Evolutionary conservation across 2,113 vertebrate genomes (phyloP), one percentile per base, ranked within the genome.

Genomic region (Microcebus griseorufus): DNA sequence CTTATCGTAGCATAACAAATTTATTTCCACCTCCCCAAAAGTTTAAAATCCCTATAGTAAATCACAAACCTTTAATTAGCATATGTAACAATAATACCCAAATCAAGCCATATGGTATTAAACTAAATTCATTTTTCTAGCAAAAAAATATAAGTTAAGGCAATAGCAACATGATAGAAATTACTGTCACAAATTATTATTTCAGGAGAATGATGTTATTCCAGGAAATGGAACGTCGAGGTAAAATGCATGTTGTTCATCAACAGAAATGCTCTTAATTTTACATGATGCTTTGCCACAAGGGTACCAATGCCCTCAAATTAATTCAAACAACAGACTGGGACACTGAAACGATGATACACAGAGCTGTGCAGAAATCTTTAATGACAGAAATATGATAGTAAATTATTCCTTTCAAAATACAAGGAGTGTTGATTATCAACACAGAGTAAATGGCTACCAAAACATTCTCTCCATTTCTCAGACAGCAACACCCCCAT

Each of bases 401-500:
- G 67, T 92, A 92, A 96, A 95, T 78, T 72, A 88, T 53, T 92
- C 76, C 60, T 94, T 96, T 90, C 51, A 88, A 86, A 88, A 78
- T 72, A 53, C 18, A 72, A 18, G 25, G 32, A 93, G 25, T 73
- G 39, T 12, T 93, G 34, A 90, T 76, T 58, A 90, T 53, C 48
- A 89, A 78, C 14, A 86, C 55, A 95, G 0, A 42, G 17, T 29
- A 65, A 80, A 58, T 65, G 32, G 60, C 69, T 73, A 90, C 45
- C 76, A 83, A 94, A 90, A 93, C 65, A 94, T 23, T 84, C 85
- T 88, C 80, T 92, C 42, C 65, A 39, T 67, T 90, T 94, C 69
- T 92, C 65, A 79, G 42, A 92, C 3, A 82, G 70, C 9, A 85
- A 92, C 27, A 64, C 93, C 51, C 42, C 45, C 37, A 91, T 1